phyloP scores from a whole-genome alignment of 1,140 invertebrate genomes.

The Hermetia illucens region DNA sequence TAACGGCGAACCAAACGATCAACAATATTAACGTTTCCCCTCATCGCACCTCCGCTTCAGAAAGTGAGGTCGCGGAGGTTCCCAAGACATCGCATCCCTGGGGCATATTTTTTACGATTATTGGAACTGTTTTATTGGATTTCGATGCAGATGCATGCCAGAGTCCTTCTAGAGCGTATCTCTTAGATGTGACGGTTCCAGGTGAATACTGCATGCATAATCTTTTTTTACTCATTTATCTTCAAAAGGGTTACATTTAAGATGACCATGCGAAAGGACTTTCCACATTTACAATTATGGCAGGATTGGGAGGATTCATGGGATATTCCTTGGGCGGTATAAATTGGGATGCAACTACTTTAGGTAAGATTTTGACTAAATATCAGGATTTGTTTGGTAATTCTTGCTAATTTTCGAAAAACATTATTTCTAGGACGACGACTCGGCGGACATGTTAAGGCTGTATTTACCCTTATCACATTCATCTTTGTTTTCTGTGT shows the following conservation, averaged over 20 bases:
- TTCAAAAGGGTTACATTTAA: constrained; percentile 17
- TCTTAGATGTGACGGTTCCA: constrained; percentile 81
- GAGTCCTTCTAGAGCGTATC: constrained; percentile 81
- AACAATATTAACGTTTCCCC: constrained; percentile 27
- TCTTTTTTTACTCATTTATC: neutral
- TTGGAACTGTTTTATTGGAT: constrained; percentile 86
- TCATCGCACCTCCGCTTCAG: constrained; percentile 29
- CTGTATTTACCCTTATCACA: constrained; percentile 79
- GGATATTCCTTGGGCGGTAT: constrained; percentile 87
- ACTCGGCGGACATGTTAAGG: constrained; percentile 76
- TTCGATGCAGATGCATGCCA: constrained; percentile 95
- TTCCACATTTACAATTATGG: constrained; percentile 93
- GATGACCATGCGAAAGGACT: constrained; percentile 86
- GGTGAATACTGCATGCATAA: constrained; percentile 32
- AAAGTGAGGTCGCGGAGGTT: constrained; percentile 7
- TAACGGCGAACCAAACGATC: constrained; percentile 11
- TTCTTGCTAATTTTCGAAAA: too few species aligned
- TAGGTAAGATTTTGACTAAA: constrained; percentile 49
- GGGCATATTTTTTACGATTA: constrained; percentile 82
- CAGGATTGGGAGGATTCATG: constrained; percentile 84
- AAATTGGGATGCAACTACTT: constrained; percentile 76
- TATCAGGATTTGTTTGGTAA: too few species aligned
- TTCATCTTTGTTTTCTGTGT: constrained; percentile 76
- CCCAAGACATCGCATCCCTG: constrained; percentile 50
- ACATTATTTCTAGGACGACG: constrained; percentile 29